These are phyloP conservation scores for Lithophane socia DNA, from an alignment of 2,888 invertebrate species.

Conservation along the genomic window DNA sequence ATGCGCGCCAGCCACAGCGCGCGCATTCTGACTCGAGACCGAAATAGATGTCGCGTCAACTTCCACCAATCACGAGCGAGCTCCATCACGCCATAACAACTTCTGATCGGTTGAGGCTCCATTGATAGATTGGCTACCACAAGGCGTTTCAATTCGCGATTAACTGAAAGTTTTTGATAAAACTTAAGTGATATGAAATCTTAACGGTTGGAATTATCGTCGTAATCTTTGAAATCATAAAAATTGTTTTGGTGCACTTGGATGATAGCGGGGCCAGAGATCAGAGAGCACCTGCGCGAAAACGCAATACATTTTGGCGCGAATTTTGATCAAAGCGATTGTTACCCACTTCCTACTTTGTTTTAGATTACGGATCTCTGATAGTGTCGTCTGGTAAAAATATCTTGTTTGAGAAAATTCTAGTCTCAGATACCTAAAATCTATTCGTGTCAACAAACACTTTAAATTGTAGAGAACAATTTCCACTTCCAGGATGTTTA, in stretches of 20 bases:
- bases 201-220: constrained; percentile 77
- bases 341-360: constrained; percentile 47
- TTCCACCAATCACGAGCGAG: constrained; percentile 78
- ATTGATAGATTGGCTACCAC: constrained; percentile 86
- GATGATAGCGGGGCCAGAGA: constrained; percentile 23
- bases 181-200: constrained; percentile 86
- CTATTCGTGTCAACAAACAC: constrained; percentile 2
- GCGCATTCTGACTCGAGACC: constrained; percentile 82
- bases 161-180: constrained; percentile 89
- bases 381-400: constrained; percentile 8
- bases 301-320: constrained; percentile 74
- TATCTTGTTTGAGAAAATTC: constrained; percentile 17
- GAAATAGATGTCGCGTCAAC: constrained; percentile 87
- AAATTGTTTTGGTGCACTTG: constrained; percentile 40
- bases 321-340: constrained; percentile 70
- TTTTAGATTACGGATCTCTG: constrained; percentile 22
- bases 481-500: constrained; percentile 31
- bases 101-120: constrained; percentile 82
- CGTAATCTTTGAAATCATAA: constrained; percentile 71
- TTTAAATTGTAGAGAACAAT: constrained; percentile 29
- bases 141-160: constrained; percentile 87
- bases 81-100: constrained; percentile 80
- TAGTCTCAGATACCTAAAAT: constrained; percentile 4
- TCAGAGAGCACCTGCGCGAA: constrained; percentile 64
- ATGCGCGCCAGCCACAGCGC: constrained; percentile 74